phyloP scores from a whole-genome alignment of 2,113 vertebrate species.

The Dolichallabes microphthalmus region DNA sequence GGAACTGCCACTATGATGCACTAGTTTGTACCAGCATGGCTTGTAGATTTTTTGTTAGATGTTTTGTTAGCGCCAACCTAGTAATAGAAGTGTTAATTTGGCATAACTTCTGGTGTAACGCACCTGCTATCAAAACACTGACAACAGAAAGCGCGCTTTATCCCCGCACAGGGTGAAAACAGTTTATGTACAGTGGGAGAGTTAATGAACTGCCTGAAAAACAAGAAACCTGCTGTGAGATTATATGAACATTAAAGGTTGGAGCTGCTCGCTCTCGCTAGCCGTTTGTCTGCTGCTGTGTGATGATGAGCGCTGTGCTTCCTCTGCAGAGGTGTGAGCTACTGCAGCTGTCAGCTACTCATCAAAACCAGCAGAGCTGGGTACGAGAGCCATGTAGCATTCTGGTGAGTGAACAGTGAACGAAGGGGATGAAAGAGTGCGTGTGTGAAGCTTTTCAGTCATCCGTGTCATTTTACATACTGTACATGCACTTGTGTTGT shows the following conservation, averaged over 20 bases:
- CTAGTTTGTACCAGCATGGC: not conserved
- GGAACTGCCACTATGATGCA: not conserved
- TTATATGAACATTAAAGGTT: constrained; percentile 2
- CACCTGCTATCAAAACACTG: not conserved
- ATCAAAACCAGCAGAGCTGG: constrained; percentile 20
- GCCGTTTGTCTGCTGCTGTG: not conserved
- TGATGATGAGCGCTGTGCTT: not conserved
- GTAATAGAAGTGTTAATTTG: not conserved
- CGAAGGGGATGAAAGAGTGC: not conserved
- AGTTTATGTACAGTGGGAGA: not conserved
- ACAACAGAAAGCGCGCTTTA: not conserved
- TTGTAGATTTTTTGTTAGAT: not conserved
- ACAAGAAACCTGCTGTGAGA: constrained; percentile 12
- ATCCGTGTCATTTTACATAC: not conserved
- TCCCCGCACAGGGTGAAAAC: not conserved
- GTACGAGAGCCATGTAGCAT: not conserved
- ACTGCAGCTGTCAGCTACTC: constrained; percentile 10
- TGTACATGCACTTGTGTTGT: not conserved
- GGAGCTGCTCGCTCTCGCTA: not conserved
- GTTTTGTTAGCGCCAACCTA: not conserved
- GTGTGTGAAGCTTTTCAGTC: not conserved
- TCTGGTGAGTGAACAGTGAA: not conserved
- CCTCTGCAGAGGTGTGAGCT: not conserved
- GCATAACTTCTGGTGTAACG: not conserved
- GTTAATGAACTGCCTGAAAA: constrained; percentile 14